Percentiles rank a stretch among this genome's conserved stretches.
Conservation (phyloP, 2,797 vertebrate species). For the Xenopus petersii region DNA sequence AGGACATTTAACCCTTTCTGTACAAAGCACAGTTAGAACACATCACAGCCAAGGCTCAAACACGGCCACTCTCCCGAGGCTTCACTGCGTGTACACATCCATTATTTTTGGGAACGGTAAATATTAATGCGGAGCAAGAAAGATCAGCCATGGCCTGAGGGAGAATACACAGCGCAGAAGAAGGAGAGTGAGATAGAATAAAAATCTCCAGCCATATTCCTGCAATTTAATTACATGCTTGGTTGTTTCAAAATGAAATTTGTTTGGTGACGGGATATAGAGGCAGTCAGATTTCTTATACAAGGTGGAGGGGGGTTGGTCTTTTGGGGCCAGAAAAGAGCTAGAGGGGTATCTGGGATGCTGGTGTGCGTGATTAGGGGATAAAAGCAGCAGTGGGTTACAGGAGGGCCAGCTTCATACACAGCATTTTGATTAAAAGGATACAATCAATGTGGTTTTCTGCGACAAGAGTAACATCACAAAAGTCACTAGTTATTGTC, state of each 20-base stretch:
- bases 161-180: constrained; percentile 21
- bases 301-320: constrained; percentile 40
- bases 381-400: constrained; percentile 31
- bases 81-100: constrained; percentile 40
- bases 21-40: constrained; percentile 2
- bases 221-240: constrained; percentile 37
- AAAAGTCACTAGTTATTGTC: too few species aligned
- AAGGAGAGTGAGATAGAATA: constrained; percentile 27
- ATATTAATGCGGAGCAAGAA: constrained; percentile 35
- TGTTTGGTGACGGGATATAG: constrained; percentile 38
- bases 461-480: too few species aligned
- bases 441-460: too few species aligned
- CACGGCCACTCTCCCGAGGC: constrained; percentile 23
- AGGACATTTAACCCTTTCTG: constrained; percentile 23
- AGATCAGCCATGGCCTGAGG: constrained; percentile 24
- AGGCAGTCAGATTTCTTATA: constrained; percentile 42
- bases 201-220: constrained; percentile 31
- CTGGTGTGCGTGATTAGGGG: constrained; percentile 24
- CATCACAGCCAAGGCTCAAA: constrained; percentile 17
- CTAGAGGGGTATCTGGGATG: constrained; percentile 12
- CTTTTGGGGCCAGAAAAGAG: constrained; percentile 12
- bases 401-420: background rate
- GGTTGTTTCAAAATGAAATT: constrained; percentile 40
- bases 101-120: constrained; percentile 45
- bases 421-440: too few species aligned